Evolutionary conservation across 2,888 invertebrate genomes (phyloP).

Genomic region (Acanthopleura granulata): DNA sequence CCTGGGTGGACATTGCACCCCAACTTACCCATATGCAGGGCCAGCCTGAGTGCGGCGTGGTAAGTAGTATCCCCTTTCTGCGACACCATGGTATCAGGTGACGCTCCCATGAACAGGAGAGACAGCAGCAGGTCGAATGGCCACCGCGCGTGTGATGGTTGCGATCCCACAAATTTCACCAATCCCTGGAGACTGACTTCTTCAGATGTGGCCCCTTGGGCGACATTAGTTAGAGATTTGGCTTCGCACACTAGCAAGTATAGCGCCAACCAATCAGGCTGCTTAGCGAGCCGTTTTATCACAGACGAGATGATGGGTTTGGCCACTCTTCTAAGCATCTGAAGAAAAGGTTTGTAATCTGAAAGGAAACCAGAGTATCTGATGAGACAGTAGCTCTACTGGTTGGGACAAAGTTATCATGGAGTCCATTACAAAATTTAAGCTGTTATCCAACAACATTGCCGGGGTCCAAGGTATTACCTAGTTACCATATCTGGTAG

Average conservation of each 20-base stretch:
- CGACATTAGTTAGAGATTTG: no score
- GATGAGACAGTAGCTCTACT: no score
- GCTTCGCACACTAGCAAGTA: not conserved
- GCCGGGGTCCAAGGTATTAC: no score
- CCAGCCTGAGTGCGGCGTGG: conserved; percentile 43
- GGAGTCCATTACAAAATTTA: no score
- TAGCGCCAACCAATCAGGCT: not conserved
- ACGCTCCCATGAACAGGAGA: conserved; percentile 33
- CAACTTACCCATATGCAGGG: conserved; percentile 38
- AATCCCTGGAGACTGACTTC: no score
- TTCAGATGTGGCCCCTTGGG: no score
- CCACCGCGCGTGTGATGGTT: not conserved
- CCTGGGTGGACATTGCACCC: not conserved
- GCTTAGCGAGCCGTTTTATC: not conserved
- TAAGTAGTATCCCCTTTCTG: conserved; percentile 40
- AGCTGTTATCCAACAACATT: no score
- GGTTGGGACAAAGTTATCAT: no score
- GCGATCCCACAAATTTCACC: no score
- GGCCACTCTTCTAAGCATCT: no score
- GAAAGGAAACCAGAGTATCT: not conserved
- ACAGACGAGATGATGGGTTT: not conserved
- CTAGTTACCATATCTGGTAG: no score
- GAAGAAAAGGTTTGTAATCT: no score
- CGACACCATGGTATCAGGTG: conserved; percentile 25
- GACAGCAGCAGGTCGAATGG: conserved; percentile 27